Conservation (phyloP, 1,140 invertebrate genomes). For the Solenopsis invicta region DNA sequence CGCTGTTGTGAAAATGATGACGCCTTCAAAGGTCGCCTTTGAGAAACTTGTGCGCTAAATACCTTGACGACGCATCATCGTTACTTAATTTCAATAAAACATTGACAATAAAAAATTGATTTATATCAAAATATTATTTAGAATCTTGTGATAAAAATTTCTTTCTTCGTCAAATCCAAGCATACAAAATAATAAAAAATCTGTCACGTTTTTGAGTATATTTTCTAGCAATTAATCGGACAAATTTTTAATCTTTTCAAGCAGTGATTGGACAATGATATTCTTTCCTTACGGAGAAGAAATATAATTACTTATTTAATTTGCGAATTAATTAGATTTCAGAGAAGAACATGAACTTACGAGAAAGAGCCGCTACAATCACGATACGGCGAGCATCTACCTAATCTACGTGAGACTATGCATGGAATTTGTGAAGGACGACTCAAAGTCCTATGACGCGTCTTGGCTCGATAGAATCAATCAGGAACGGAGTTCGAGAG, state of each 20-base stretch:
- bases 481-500: background rate
- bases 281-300: background rate
- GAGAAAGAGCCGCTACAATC: background rate
- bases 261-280: background rate
- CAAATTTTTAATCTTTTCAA: background rate
- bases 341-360: background rate
- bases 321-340: background rate
- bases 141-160: background rate
- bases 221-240: background rate
- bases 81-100: background rate
- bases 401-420: conserved; percentile 19
- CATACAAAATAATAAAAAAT: background rate
- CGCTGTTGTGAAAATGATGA: background rate
- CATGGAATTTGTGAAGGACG: conserved; percentile 18
- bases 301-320: background rate
- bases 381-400: background rate
- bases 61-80: background rate
- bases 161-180: background rate
- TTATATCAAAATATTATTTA: background rate
- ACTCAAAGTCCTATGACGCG: background rate
- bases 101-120: background rate
- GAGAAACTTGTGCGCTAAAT: background rate
- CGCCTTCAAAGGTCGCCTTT: background rate
- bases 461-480: conserved; percentile 14
- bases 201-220: background rate